Percentiles rank a stretch among this genome's conserved stretches.
Evolutionary conservation across 2,888 invertebrate genomes (phyloP).

Genomic region (Isoperla grammatica): DNA sequence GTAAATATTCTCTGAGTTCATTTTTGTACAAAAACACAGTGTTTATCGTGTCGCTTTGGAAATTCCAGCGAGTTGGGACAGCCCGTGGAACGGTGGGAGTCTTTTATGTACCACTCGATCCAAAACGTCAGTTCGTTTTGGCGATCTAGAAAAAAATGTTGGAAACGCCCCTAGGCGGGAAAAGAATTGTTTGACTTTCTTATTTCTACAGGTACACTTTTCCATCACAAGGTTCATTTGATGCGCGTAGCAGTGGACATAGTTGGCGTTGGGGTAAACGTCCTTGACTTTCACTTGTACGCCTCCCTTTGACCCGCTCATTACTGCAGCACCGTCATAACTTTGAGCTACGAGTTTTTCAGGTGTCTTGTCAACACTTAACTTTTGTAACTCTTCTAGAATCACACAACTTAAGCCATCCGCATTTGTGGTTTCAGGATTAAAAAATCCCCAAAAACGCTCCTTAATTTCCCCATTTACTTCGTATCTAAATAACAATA

Average conservation of each 20-base stretch:
- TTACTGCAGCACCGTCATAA: constrained; percentile 33
- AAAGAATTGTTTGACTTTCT: too few species aligned
- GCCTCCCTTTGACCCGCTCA: neutral
- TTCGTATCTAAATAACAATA: constrained; percentile 30
- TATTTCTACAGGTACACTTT: constrained; percentile 33
- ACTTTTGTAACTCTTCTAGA: constrained; percentile 25
- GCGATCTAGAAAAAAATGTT: too few species aligned
- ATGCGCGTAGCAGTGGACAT: constrained; percentile 35
- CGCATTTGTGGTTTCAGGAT: constrained; percentile 20
- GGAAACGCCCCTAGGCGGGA: too few species aligned
- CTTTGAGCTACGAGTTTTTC: constrained; percentile 34
- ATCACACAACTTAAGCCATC: constrained; percentile 29
- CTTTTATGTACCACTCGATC: constrained; percentile 29
- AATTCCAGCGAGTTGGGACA: constrained; percentile 31
- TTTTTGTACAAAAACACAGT: constrained; percentile 32
- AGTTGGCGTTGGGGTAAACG: constrained; percentile 32
- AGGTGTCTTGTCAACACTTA: constrained; percentile 11
- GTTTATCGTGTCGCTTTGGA: constrained; percentile 26
- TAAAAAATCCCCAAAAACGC: constrained; percentile 29
- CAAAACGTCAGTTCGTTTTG: constrained; percentile 32
- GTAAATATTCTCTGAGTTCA: constrained; percentile 33
- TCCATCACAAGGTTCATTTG: constrained; percentile 33
- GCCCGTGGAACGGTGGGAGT: constrained; percentile 24
- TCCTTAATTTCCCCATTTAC: constrained; percentile 28
- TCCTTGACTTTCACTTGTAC: constrained; percentile 31